These are phyloP conservation scores for Vultur gryphus DNA, from an alignment of 2,797 vertebrate genomes.

Conservation along the genomic window DNA sequence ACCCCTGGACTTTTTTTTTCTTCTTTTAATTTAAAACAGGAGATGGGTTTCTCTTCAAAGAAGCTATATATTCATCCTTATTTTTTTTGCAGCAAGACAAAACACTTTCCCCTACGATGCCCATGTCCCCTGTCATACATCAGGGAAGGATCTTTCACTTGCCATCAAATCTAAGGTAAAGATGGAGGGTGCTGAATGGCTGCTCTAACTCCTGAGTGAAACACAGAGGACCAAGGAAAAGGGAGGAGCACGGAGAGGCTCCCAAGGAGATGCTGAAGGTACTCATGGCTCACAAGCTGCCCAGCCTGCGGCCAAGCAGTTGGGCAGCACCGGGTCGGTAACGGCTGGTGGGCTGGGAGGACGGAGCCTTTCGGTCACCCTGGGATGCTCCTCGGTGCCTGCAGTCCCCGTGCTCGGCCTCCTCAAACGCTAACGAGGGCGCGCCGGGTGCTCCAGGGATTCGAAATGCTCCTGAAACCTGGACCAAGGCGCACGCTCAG, in stretches of 20 bases:
- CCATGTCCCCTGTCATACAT: neutral
- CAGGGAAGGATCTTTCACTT: neutral
- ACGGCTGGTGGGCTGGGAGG: neutral
- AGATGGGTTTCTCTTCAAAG: neutral
- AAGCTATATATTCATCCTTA: neutral
- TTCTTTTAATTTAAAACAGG: neutral
- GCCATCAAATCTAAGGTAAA: neutral
- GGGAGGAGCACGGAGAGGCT: neutral
- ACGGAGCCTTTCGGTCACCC: neutral
- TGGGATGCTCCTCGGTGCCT: accelerated
- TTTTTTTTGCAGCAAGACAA: neutral
- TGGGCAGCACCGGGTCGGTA: neutral
- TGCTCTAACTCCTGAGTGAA: neutral
- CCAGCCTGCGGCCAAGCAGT: neutral
- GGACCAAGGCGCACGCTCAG: neutral
- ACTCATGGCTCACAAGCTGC: neutral
- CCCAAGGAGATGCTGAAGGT: neutral
- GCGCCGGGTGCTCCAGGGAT: neutral
- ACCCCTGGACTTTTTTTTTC: neutral
- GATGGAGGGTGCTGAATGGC: neutral
- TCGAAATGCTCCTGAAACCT: neutral
- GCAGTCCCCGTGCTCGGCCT: neutral
- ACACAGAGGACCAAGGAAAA: neutral
- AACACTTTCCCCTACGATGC: neutral
- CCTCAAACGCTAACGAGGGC: neutral